Conservation (phyloP, 1,140 invertebrate species). For the Ceratina calcarata region DNA sequence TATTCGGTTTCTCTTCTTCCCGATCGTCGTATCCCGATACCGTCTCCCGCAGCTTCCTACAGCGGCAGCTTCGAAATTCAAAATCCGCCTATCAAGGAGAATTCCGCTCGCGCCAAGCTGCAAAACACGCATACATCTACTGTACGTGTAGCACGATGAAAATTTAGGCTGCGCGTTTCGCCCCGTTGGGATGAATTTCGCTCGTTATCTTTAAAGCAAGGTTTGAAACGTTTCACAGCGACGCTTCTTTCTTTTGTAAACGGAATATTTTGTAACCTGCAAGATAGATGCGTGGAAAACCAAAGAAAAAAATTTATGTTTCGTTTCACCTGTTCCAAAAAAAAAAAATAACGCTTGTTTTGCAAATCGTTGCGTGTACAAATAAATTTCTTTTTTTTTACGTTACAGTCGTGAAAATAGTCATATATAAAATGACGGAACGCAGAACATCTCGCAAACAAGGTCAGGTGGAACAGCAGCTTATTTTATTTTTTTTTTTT, state of each 20-base stretch:
- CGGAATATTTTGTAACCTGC: too few species aligned
- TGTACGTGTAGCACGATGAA: conserved; percentile 13
- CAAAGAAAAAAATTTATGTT: conserved; percentile 5
- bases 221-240: not conserved
- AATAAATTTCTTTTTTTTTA: too few species aligned
- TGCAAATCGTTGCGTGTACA: too few species aligned
- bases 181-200: conserved; percentile 12
- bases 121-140: conserved; percentile 2
- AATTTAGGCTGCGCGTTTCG: conserved; percentile 23
- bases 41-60: not conserved
- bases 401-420: too few species aligned
- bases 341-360: too few species aligned
- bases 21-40: not conserved
- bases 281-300: too few species aligned
- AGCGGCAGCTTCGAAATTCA: not conserved
- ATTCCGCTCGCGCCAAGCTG: not conserved
- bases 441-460: too few species aligned
- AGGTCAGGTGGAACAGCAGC: too few species aligned
- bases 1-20: not conserved
- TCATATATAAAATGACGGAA: too few species aligned
- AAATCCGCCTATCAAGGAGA: not conserved
- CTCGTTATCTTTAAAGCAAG: conserved; percentile 9
- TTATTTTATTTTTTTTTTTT: too few species aligned
- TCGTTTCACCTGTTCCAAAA: not conserved
- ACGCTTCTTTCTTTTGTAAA: not conserved